Percentiles rank a stretch among this genome's conserved stretches.
Conservation (phyloP, 2,888 invertebrate species). For the Choristoneura rosaceana region DNA sequence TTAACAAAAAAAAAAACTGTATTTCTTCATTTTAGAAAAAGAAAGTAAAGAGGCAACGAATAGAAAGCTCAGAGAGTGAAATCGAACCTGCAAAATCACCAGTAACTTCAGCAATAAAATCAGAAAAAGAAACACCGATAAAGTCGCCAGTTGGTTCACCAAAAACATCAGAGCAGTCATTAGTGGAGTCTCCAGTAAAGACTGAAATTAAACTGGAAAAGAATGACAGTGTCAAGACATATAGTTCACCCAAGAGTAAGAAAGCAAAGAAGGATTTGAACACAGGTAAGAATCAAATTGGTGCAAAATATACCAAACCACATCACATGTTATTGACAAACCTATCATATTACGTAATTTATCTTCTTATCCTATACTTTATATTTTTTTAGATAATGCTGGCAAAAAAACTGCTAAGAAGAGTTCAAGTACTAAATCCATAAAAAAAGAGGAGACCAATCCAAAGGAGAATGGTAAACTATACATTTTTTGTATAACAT, state of each 20-base stretch:
- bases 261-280: constrained; percentile 46
- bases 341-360: no score
- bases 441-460: constrained; percentile 36
- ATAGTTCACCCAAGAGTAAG: constrained; percentile 66
- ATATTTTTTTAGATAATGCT: constrained; percentile 12
- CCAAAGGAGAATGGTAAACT: constrained; percentile 44
- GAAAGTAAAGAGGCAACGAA: constrained; percentile 70
- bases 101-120: constrained; percentile 27
- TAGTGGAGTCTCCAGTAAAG: constrained; percentile 42
- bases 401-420: constrained; percentile 20
- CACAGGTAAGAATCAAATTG: constrained; percentile 15
- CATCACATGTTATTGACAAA: no score
- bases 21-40: constrained; percentile 58
- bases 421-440: not conserved
- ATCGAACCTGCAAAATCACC: constrained; percentile 48
- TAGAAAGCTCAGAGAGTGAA: constrained; percentile 75
- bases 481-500: constrained; percentile 8
- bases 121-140: not conserved
- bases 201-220: constrained; percentile 58
- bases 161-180: constrained; percentile 42
- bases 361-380: no score
- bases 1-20: no score
- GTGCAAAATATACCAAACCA: not conserved
- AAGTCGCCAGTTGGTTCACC: constrained; percentile 28
- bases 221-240: constrained; percentile 58